A percentile compares a stretch with the other conserved stretches of the same genome.
These are phyloP conservation scores for Notothenia rossii DNA, from an alignment of 2,113 vertebrate species.

Conservation along the genomic window DNA sequence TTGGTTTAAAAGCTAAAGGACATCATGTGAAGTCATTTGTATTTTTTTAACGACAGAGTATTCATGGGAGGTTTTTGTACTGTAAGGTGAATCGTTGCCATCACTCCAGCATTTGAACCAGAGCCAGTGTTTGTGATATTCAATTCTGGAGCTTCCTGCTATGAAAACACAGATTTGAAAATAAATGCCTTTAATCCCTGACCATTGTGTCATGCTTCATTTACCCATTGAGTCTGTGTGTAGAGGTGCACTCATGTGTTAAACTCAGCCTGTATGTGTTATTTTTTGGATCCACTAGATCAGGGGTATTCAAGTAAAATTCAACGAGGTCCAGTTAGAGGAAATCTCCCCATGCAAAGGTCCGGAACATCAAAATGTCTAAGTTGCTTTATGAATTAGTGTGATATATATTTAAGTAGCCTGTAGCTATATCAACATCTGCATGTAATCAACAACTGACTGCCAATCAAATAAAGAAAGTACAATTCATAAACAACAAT, in stretches of 20 bases:
- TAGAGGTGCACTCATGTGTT: neutral
- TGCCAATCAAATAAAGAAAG: no score
- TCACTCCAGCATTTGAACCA: neutral
- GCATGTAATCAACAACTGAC: no score
- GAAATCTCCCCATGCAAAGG: no score
- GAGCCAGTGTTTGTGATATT: slow-evolving; percentile 3
- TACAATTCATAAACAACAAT: no score
- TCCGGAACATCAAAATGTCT: no score
- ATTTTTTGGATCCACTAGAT: neutral
- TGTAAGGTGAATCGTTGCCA: neutral
- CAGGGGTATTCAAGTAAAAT: no score
- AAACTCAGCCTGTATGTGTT: neutral
- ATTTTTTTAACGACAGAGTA: neutral
- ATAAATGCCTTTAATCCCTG: slow-evolving; percentile 12
- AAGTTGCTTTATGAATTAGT: no score
- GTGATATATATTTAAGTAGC: no score
- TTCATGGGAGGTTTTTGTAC: neutral
- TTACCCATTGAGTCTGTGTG: neutral
- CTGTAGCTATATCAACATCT: no score
- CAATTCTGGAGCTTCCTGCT: slow-evolving; percentile 3
- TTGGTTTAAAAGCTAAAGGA: no score
- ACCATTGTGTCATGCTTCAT: slow-evolving; percentile 18
- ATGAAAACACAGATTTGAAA: slow-evolving; percentile 14
- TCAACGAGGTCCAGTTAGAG: no score
- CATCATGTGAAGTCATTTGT: no score